Evolutionary conservation across 2,113 vertebrate species (phyloP).

Genomic region (Ictidomys tridecemlineatus): DNA sequence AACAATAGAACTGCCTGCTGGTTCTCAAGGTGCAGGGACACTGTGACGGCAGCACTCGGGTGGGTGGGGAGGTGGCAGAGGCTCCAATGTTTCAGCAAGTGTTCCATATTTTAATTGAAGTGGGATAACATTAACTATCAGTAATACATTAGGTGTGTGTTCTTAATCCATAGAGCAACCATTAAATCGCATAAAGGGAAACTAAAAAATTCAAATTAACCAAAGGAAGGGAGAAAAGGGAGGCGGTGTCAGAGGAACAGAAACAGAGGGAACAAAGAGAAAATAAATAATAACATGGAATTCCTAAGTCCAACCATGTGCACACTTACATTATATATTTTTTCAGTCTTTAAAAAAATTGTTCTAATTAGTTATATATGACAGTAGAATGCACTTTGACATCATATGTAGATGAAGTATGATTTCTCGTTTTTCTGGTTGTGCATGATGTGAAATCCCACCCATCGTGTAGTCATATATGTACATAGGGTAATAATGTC

Average conservation of each 20-base stretch:
- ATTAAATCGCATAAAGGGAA: background rate
- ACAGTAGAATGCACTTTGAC: too few species aligned
- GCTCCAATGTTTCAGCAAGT: accelerated
- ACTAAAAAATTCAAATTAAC: background rate
- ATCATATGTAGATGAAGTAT: too few species aligned
- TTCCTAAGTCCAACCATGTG: background rate
- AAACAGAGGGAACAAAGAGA: background rate
- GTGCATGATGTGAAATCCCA: too few species aligned
- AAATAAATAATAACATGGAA: background rate
- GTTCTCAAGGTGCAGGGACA: background rate
- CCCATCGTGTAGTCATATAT: too few species aligned
- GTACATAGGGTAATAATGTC: too few species aligned
- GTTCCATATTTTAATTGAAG: background rate
- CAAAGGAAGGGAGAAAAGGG: background rate
- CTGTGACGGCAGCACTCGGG: background rate
- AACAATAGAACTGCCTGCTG: background rate
- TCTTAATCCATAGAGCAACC: background rate
- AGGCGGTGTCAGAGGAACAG: background rate
- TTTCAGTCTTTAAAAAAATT: too few species aligned
- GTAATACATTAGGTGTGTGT: background rate
- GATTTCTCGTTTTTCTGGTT: too few species aligned
- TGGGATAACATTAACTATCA: background rate
- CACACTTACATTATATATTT: background rate
- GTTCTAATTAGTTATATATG: too few species aligned
- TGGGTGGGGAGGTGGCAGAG: background rate